Evolutionary conservation across 2,113 vertebrate genomes (phyloP), one percentile per base, ranked within the genome.

Genomic region (Plectropomus leopardus): DNA sequence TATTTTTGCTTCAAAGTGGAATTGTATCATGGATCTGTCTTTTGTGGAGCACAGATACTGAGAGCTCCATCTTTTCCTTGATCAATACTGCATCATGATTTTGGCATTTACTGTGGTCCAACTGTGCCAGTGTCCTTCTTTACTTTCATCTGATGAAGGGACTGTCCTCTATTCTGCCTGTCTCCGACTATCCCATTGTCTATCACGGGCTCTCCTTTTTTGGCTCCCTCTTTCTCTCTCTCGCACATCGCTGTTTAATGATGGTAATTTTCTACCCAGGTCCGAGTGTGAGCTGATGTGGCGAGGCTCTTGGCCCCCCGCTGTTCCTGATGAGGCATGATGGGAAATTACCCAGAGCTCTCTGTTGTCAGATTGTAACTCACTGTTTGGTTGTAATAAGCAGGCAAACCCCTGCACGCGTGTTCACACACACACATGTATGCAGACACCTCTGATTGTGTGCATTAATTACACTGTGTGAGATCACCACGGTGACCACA

Each of bases 271-370:
- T 92, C 93, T 86, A 88, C 88, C 92, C 93, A 91, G 92, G 93
- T 94, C 93, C 87, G 91, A 92, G 90, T 92, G 91, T 93, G 93
- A 94, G 93, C 93, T 94, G 92, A 94, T 94, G 92, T 91, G 89
- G 92, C 42, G 82, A 90, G 77, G 90, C 92, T 91, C 90, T 92
- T 78, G 87, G 90, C 80, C 80, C 82, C 93, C 93, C 3, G 50
- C 92, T 94, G 93, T 94, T 93, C 90, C 91, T 92, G 93, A 94
- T 91, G 92, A 94, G 92, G 91, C 93, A 93, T 93, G 93, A 92
- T 94, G 93, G 92, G 93, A 94, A 93, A 93, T 94, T 94, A 93
- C 92, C 91, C 90, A 88, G 86, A 91, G 90, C 92, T 87, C 91
- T 92, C 92, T 92, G 89, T 92, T 94, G 91, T 93, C 93, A 92